Percentiles rank a stretch among this genome's conserved stretches.
These are phyloP conservation scores for Koerneria pararmatus DNA, from an alignment of 2,888 invertebrate genomes.

Conservation along the genomic window DNA sequence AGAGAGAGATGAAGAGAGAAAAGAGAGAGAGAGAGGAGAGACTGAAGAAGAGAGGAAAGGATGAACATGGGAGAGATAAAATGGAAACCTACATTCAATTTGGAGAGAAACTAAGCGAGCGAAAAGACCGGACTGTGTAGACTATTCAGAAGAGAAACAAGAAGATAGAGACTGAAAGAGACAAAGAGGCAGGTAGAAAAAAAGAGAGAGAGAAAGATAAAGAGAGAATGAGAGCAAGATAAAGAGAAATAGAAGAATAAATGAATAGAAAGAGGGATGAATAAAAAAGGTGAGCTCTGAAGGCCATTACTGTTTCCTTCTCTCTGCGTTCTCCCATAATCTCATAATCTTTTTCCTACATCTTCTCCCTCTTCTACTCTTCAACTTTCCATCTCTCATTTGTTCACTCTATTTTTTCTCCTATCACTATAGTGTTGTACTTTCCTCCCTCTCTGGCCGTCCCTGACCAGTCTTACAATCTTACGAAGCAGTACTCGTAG, in stretches of 20 bases:
- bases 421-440: not conserved
- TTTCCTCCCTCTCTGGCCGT: not conserved
- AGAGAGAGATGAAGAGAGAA: no score
- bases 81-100: no score
- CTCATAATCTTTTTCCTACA: not conserved
- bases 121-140: no score
- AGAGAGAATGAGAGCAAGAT: not conserved
- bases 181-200: not conserved
- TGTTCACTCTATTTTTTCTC: not conserved
- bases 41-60: no score
- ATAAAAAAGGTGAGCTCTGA: not conserved
- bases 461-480: no score
- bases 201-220: constrained; percentile 1
- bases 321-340: not conserved
- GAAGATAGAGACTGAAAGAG: not conserved
- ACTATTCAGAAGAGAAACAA: no score
- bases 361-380: constrained; percentile 10
- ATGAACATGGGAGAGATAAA: no score
- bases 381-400: constrained; percentile 1
- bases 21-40: no score
- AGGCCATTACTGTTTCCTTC: not conserved
- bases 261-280: not conserved
- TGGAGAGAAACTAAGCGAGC: no score
- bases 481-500: no score
- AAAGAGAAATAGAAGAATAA: not conserved